phyloP scores from a whole-genome alignment of 2,888 invertebrate species.

The Epirrita christyi region DNA sequence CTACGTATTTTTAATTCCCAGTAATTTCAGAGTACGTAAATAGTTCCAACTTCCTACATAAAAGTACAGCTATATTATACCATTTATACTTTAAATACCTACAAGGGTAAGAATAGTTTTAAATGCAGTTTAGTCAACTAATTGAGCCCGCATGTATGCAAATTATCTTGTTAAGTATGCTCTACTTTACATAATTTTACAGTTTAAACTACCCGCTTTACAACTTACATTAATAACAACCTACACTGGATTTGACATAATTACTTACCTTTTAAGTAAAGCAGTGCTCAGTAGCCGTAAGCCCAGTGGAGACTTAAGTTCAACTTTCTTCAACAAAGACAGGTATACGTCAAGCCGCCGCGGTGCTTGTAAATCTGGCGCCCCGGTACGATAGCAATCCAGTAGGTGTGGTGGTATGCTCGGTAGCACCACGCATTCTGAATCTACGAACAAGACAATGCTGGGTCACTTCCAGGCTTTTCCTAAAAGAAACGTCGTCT shows the following conservation, averaged over 20 bases:
- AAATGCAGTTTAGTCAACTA: not conserved
- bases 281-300: slow-evolving; percentile 83
- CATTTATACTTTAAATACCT: too few relatives aligned
- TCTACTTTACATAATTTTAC: slow-evolving; percentile 6
- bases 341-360: slow-evolving; percentile 84
- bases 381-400: slow-evolving; percentile 84
- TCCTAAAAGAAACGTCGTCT: too few relatives aligned
- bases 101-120: not conserved
- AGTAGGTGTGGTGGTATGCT: slow-evolving; percentile 84
- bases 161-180: slow-evolving; percentile 11
- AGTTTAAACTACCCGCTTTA: not conserved
- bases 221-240: too few relatives aligned
- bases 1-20: too few relatives aligned
- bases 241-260: slow-evolving; percentile 2
- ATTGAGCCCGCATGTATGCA: slow-evolving; percentile 21
- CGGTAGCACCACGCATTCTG: slow-evolving; percentile 60
- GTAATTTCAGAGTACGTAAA: too few relatives aligned
- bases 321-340: slow-evolving; percentile 86
- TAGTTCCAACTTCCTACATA: too few relatives aligned
- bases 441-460: slow-evolving; percentile 42
- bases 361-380: slow-evolving; percentile 78
- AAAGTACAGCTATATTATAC: too few relatives aligned
- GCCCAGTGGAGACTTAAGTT: slow-evolving; percentile 80
- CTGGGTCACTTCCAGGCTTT: too few relatives aligned
- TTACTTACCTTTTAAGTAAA: slow-evolving; percentile 82